These are phyloP conservation scores for Rhinoraja longicauda DNA, from an alignment of 2,797 vertebrate genomes.

Conservation along the genomic window DNA sequence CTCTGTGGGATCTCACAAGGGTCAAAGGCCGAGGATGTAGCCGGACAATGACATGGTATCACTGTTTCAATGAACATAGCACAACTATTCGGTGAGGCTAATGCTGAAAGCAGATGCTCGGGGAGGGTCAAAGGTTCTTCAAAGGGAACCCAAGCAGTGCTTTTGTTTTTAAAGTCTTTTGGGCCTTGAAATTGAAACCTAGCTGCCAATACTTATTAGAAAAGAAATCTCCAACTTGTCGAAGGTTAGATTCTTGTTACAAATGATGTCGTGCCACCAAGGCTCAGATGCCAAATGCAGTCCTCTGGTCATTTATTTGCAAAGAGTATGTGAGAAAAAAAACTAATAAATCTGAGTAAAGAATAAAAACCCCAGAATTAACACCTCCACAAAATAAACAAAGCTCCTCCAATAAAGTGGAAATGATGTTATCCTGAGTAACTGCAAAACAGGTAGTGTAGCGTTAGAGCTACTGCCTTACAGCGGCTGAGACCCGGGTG, in stretches of 20 bases:
- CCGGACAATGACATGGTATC: constrained; percentile 4
- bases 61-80: constrained; percentile 5
- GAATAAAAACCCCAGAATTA: not conserved
- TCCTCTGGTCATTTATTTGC: not conserved
- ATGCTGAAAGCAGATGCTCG: constrained; percentile 31
- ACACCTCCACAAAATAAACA: not conserved
- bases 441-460: not conserved
- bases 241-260: not conserved
- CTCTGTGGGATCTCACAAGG: not conserved
- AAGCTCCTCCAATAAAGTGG: not conserved
- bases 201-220: not conserved
- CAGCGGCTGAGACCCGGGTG: too few species aligned
- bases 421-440: not conserved
- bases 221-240: not conserved
- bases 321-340: not conserved
- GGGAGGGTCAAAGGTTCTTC: not conserved
- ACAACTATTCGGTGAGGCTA: not conserved
- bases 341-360: not conserved
- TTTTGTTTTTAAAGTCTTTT: not conserved
- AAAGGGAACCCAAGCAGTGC: not conserved
- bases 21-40: not conserved
- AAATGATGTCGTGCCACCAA: not conserved
- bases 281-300: not conserved
- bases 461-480: too few species aligned
- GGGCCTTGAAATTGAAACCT: constrained; percentile 9